These are phyloP conservation scores for Allochrocebus solatus DNA, from an alignment of 2,797 vertebrate species.

Conservation along the genomic window DNA sequence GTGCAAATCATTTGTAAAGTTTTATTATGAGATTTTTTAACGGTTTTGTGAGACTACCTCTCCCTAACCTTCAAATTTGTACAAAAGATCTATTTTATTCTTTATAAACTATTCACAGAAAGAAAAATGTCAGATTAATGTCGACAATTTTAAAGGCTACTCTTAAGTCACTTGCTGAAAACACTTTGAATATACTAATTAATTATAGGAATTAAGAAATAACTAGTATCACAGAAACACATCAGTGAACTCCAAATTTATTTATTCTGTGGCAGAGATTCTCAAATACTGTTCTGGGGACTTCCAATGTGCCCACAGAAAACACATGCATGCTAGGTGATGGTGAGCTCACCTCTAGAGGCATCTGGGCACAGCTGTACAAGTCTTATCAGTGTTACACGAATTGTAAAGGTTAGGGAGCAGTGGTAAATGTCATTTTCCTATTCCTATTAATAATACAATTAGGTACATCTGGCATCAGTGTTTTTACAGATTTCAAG, in stretches of 20 bases:
- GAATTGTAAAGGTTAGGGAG: background rate
- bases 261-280: background rate
- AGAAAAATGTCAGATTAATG: background rate
- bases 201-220: background rate
- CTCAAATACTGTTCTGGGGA: background rate
- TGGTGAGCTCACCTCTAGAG: too few species aligned
- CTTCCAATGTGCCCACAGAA: background rate
- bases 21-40: background rate
- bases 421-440: background rate
- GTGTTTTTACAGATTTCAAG: background rate
- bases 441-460: background rate
- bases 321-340: background rate
- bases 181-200: background rate
- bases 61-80: background rate
- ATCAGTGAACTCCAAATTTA: background rate
- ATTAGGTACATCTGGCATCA: background rate
- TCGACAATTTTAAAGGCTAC: background rate
- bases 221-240: background rate
- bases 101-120: background rate
- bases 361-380: background rate
- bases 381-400: background rate
- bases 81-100: background rate
- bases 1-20: constrained; percentile 7
- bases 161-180: background rate
- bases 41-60: background rate